Evolutionary conservation across 1,140 invertebrate species (phyloP), one percentile per base, ranked within the genome.

Genomic region (Theocolax elegans): DNA sequence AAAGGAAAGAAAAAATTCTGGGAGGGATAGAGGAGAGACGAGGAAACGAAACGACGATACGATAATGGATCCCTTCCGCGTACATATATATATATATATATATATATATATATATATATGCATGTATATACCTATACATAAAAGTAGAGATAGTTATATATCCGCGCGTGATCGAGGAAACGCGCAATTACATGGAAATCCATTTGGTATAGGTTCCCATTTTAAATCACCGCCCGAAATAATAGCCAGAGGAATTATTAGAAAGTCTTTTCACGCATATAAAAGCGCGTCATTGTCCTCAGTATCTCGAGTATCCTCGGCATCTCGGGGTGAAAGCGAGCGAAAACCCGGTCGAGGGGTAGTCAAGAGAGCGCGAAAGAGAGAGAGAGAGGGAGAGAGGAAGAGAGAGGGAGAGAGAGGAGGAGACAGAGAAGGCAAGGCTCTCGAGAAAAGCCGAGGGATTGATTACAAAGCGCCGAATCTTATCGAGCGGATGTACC

Each of bases 231-330:
- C 27, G 25, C 1, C 29, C 25, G 58, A 62, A 70, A 70, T 70
- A 70, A 70, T 70, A 46, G 67, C 48, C 67, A 46, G 54, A 63
- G 59, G 56, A 70, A 70, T 70, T 70, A 70, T 70, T 63, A 70
- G 48, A 48, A 70, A 59, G 49, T 63, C 51, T 59, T 54, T 44
- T 63, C 49, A 48, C 31, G 67, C 23, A 62, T 63, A 60, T 27
- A 63, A 51, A 49, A 44, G 49, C 19, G 6, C 49, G 58, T 56
- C 59, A 17, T 63, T 44, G 35, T 68, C 1, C 17, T 2, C n/a
- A n/a, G n/a, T n/a, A n/a, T 29, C 19, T 60, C 48, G 19, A 9
- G 29, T 12, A 31, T 38, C 31, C 35, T 53, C 25, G 42, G n/a
- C n/a, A n/a, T n/a, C n/a, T n/a, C n/a, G n/a, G 60, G 29, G 27